Conservation (phyloP, 2,113 vertebrate genomes). For the Sula dactylatra region DNA sequence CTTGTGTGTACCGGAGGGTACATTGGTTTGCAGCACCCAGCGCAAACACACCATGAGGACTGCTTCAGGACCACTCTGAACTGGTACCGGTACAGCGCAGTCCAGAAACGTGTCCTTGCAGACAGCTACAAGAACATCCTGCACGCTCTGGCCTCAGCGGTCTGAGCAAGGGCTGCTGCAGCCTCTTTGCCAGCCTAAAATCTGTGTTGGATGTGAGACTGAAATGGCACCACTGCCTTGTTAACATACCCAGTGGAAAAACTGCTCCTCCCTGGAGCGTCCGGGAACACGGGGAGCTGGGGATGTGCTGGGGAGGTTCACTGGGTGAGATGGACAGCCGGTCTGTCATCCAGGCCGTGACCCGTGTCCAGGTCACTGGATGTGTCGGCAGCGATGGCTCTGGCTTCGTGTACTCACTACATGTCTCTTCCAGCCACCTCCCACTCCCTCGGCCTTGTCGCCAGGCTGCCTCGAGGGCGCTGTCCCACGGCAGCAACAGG, state of each 20-base stretch:
- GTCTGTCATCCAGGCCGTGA: too few species aligned
- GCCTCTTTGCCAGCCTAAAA: not conserved
- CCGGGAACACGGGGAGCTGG: not conserved
- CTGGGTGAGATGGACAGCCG: not conserved
- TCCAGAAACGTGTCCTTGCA: not conserved
- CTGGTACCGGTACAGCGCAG: not conserved
- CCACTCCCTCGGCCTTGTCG: fast-evolving
- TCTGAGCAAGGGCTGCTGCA: not conserved
- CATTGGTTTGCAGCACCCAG: not conserved
- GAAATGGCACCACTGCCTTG: too few species aligned
- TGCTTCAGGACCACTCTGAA: not conserved
- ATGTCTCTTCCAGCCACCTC: not conserved
- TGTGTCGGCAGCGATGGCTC: not conserved
- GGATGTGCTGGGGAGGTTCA: fast-evolving
- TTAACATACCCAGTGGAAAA: not conserved
- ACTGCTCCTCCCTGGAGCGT: too few species aligned
- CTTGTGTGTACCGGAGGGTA: not conserved
- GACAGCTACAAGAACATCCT: not conserved
- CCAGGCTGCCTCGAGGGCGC: not conserved
- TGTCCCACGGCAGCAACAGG: not conserved
- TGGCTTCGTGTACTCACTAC: fast-evolving
- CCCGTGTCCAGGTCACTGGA: not conserved
- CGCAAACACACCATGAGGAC: not conserved
- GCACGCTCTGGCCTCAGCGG: not conserved
- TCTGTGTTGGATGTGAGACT: fast-evolving